These are phyloP conservation scores for Rhineura floridana DNA, from an alignment of 2,113 vertebrate genomes.

Conservation along the genomic window DNA sequence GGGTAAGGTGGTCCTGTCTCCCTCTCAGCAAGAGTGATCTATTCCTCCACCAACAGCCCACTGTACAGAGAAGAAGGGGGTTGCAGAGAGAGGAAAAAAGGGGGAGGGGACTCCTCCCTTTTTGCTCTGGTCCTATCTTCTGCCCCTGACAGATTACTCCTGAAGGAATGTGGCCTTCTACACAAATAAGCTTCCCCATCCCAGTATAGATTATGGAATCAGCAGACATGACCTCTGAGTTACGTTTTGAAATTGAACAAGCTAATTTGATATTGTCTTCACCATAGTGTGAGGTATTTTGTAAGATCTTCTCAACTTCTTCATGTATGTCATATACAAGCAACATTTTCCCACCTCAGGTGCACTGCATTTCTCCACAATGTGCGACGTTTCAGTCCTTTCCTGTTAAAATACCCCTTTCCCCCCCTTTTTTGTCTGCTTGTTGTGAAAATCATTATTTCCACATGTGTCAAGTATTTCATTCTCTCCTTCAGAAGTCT, in stretches of 20 bases:
- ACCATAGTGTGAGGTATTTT: not conserved
- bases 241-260: not conserved
- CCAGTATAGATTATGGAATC: not conserved
- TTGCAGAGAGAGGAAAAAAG: too few species aligned
- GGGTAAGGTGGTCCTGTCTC: too few species aligned
- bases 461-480: not conserved
- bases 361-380: not conserved
- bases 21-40: too few species aligned
- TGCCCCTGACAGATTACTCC: too few species aligned
- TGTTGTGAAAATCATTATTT: not conserved
- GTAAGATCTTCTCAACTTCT: not conserved
- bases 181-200: too few species aligned
- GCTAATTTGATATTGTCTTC: not conserved
- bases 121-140: too few species aligned
- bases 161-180: too few species aligned
- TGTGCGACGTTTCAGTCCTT: not conserved
- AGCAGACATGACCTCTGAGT: not conserved
- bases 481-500: not conserved
- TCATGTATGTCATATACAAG: not conserved
- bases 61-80: too few species aligned
- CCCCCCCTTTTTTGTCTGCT: too few species aligned
- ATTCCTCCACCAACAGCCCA: too few species aligned
- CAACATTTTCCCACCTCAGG: not conserved
- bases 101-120: too few species aligned
- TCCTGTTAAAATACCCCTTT: not conserved